Percentiles rank a stretch among this genome's conserved stretches.
These are phyloP conservation scores for Falco novaeseelandiae DNA, from an alignment of 2,797 vertebrate genomes.

Conservation along the genomic window DNA sequence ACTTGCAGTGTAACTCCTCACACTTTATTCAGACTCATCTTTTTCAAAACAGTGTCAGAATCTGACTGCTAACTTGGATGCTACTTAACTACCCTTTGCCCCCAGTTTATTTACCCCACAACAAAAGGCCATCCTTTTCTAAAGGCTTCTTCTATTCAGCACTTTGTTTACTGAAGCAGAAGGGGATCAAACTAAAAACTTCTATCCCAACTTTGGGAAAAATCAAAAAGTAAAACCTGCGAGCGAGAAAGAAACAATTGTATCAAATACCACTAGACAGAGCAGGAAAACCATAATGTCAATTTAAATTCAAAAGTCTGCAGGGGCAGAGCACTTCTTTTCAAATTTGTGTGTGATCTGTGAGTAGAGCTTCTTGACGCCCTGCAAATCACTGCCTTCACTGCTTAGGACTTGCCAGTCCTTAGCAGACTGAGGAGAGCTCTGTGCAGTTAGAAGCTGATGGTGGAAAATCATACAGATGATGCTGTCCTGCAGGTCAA, in stretches of 20 bases:
- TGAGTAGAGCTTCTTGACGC: not conserved
- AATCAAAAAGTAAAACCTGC: not conserved
- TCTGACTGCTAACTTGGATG: not conserved
- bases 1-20: not conserved
- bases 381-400: not conserved
- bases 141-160: not conserved
- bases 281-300: not conserved
- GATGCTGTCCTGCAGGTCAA: fast-evolving
- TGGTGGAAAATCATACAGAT: not conserved
- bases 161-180: not conserved
- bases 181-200: not conserved
- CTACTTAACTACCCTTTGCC: not conserved
- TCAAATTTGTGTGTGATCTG: not conserved
- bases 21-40: not conserved
- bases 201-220: not conserved
- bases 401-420: not conserved
- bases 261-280: not conserved
- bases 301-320: not conserved
- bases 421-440: not conserved
- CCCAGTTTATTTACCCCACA: not conserved
- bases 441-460: not conserved
- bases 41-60: not conserved
- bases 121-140: not conserved
- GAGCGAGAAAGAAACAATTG: not conserved
- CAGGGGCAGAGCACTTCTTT: not conserved